Evolutionary conservation across 2,797 vertebrate species (phyloP), one percentile per base, ranked within the genome.

Genomic region (Sebastes nivosus): DNA sequence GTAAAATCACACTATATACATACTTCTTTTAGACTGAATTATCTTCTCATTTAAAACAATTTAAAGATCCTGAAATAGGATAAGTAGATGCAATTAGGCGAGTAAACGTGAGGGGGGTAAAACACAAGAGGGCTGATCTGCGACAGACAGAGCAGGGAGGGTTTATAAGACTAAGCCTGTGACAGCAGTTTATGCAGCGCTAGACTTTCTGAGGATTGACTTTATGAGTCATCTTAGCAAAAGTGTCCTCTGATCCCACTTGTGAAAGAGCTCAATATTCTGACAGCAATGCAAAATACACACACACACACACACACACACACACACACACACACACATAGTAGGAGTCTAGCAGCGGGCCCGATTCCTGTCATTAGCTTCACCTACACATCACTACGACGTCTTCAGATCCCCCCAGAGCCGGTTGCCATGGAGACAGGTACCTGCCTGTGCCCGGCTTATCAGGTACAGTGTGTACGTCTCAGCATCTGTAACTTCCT

Each of bases 371-470:
- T 82, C 83, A 78, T 82, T 86, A 67, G 66, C 38, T 83, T 88
- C 42, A 84, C 64, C 82, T 68, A n/a, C 55, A 71, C 81, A 83
- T 82, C 85, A 24, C 59, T 71, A 57, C 70, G 22, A 50, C 22
- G 27, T 86, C 77, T 70, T 67, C 25, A 38, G 83, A 79, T 67
- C 74, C 66, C 46, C 71, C 58, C 14, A 24, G 34, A 87, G 72
- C 67, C n/a, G 12, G 89, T 93, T 87, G 85, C 88, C 90, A 93
- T 92, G 86, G 92, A 88, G 81, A 95, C 92, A 68, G 72, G 71
- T 69, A 82, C 75, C 80, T 77, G 79, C 46, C 77, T 5, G 8
- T 58, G 46, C 42, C 24, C 7, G 7, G 38, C 46, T 79, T 64
- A 54, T 78, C 36, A 74, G 64, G 50, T 58, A 36, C 27, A 3